Base-by-base conservation (phyloP, 2,113 vertebrate genomes). In the Phalacrocorax pelagicus region DNA sequence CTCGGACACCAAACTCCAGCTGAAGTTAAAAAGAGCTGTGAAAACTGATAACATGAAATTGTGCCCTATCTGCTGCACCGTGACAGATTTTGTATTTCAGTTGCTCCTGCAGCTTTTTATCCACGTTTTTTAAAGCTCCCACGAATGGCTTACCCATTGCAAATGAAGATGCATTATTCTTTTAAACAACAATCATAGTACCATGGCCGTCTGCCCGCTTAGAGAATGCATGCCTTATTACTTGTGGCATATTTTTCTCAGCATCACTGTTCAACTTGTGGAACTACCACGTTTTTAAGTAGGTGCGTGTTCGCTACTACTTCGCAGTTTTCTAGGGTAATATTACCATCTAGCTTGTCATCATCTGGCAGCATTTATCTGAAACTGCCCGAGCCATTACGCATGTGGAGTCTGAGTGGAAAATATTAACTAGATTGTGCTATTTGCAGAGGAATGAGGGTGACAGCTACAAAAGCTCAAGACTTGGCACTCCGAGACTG, bases 371-470 rank as follows among this genome's bases (percentile, higher is more conserved):
- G 75, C 9, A 0, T 71, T 92, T 69, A 83, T 51, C 44, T 88
- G 71, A 90, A 94, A 49, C 79, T 71, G 52, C 9, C 61, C 10
- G 0, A 91, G 44, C 52, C 10, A 1, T 12, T 61, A 49, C 12
- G 40, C 73, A 72, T 19, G 61, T 61, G 40, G 84, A 86, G 83
- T 89, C 77, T 22, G 17, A 89, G 73, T 69, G 73, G 86, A 96
- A 96, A 96, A 81, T 74, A 96, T 84, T 89, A 95, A 96, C 83
- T 69, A 51, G 54, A 65, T 85, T 65, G 80, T 65, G 82, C 81
- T 89, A 57, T 86, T 94, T 92, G 70, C 94, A 96, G 61, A 79
- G 92, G 57, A 91, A 88, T 19, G 24, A 69, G 54, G 36, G 72
- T 67, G 79, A 92, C 75, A 93, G 38, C 67, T 94, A 73, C 90